Percentiles rank a stretch among this genome's conserved stretches.
Conservation (phyloP, 2,888 invertebrate genomes). For the Tetropium fuscum region DNA sequence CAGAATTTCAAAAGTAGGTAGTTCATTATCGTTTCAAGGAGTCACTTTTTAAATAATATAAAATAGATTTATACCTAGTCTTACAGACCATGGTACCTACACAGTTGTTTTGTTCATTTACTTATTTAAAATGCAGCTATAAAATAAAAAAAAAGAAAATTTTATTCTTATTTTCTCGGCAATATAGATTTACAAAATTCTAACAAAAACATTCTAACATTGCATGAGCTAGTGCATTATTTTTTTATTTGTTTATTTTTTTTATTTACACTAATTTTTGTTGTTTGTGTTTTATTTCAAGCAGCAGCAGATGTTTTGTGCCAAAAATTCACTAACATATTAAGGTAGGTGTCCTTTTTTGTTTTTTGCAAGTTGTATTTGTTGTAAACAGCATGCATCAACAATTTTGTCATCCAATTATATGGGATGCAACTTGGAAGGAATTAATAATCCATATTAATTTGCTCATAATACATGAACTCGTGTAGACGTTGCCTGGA, state of each 20-base stretch:
- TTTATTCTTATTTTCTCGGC: background rate
- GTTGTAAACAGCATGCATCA: slow-evolving; percentile 28
- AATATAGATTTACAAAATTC: too few species aligned
- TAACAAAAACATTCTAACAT: too few species aligned
- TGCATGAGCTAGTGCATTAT: slow-evolving; percentile 35
- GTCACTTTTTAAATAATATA: too few species aligned
- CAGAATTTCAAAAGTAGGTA: too few species aligned
- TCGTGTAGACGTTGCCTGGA: too few species aligned
- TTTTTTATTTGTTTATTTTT: slow-evolving; percentile 36
- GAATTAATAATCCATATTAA: too few species aligned
- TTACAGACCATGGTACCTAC: too few species aligned
- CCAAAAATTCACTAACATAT: slow-evolving; percentile 61
- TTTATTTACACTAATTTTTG: slow-evolving; percentile 62
- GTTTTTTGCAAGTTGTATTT: slow-evolving; percentile 41
- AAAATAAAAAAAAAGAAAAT: background rate
- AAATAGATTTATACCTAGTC: too few species aligned
- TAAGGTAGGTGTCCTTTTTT: slow-evolving; percentile 58
- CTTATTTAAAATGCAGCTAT: too few species aligned
- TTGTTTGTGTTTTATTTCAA: slow-evolving; percentile 58
- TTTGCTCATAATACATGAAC: too few species aligned
- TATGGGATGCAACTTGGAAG: slow-evolving; percentile 17
- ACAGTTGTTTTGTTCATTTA: too few species aligned
- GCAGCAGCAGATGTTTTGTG: slow-evolving; percentile 63
- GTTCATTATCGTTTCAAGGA: too few species aligned
- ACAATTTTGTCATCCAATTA: background rate